Base-by-base conservation (phyloP, 2,888 invertebrate species). In the Andrena fulva region DNA sequence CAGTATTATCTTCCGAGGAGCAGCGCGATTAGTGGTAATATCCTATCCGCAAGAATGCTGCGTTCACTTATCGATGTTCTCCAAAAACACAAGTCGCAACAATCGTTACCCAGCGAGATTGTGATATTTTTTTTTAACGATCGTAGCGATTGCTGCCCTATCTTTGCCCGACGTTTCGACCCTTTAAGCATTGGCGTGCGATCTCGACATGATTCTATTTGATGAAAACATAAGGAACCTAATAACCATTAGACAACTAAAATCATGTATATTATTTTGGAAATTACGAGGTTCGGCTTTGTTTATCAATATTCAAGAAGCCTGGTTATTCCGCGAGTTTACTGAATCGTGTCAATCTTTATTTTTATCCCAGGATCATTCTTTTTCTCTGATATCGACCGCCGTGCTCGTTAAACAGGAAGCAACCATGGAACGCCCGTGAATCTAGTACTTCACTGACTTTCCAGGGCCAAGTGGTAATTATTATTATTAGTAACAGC, bases 11-110 rank as follows among this genome's bases (percentile, higher is more conserved):
- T 63, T 74, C 27, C 27, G 24, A 31, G 24, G 16, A n/a, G 20
- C 33, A 27, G 50, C 16, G 16, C 6, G 31, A 48, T 27, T 24
- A 64, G 31, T 66, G 62, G 70, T 59, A 71, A 24, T 62, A 29
- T 68, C 20, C 24, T 68, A 20, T 20, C 20, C 20, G 20, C 20
- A 20, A 20, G 20, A 20, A 20, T 20, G 20, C 80, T 80, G 52
- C 42, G 54, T 80, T 73, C 62, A 63, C 63, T 42, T 24, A n/a
- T 62, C 70, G 60, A 70, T 70, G 75, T 82, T 70, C 76, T 75
- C 70, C 50, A 50, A 12, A 59, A 56, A 48, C 68, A 69, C 63
- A 68, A 33, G 50, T 70, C 42, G 75, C 59, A 67, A 74, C 59
- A 67, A 70, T 81, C 75, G 59, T 70, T 31, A 50, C 3, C 5